Percentiles rank a stretch among this genome's conserved stretches.
Evolutionary conservation across 2,888 invertebrate genomes (phyloP).

Genomic region (Tetanocera ferruginea): DNA sequence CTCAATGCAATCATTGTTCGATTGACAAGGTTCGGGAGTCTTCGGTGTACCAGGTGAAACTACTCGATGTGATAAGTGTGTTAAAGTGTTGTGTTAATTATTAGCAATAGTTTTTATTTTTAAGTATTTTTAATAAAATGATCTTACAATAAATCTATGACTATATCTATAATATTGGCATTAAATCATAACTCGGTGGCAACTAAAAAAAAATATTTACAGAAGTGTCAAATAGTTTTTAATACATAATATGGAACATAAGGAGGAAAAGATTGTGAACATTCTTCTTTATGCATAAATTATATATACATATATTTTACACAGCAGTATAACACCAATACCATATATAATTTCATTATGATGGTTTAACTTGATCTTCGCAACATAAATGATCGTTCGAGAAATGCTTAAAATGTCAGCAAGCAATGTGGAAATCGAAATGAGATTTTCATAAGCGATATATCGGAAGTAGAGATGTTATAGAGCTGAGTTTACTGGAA

Average conservation of each 20-base stretch:
- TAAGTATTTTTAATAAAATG: slow-evolving; percentile 28
- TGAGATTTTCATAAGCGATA: no score
- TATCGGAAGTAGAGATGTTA: no score
- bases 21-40: slow-evolving; percentile 83
- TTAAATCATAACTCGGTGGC: not conserved
- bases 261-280: not conserved
- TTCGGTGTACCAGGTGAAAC: slow-evolving; percentile 80
- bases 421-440: no score
- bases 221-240: not conserved
- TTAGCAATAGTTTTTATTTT: slow-evolving; percentile 17
- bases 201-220: not conserved
- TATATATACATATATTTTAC: slow-evolving; percentile 9
- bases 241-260: not conserved
- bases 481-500: no score
- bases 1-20: slow-evolving; percentile 86
- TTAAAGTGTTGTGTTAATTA: slow-evolving; percentile 47
- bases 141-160: not conserved
- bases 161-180: slow-evolving; percentile 27
- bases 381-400: no score
- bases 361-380: no score
- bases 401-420: no score
- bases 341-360: not conserved
- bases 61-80: slow-evolving; percentile 66
- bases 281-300: not conserved
- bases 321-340: slow-evolving; percentile 15